A percentile compares a stretch with the other conserved stretches of the same genome.
These are phyloP conservation scores for Lichenostomus cassidix DNA, from an alignment of 2,113 vertebrate species.

Conservation along the genomic window DNA sequence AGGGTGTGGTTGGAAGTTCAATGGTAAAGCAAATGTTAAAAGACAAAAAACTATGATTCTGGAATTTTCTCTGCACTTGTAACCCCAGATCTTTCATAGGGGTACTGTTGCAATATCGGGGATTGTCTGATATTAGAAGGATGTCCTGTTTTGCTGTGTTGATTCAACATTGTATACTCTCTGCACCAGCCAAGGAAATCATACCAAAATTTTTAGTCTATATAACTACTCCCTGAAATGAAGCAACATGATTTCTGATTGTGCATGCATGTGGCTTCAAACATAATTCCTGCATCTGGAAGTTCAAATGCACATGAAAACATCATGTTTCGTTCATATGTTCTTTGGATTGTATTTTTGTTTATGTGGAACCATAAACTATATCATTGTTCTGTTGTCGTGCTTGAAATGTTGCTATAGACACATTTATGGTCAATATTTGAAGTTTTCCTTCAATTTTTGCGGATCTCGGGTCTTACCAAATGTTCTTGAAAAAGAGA, in stretches of 20 bases:
- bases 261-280: slow-evolving; percentile 9
- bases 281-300: neutral
- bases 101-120: neutral
- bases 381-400: slow-evolving; percentile 56
- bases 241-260: neutral
- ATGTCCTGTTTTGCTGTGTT: slow-evolving; percentile 6
- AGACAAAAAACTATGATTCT: neutral
- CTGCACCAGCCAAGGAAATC: slow-evolving; percentile 18
- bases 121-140: neutral
- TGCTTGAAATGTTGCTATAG: slow-evolving; percentile 47
- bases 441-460: slow-evolving; percentile 53
- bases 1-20: neutral
- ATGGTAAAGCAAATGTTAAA: neutral
- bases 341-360: slow-evolving; percentile 44
- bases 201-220: neutral
- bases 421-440: slow-evolving; percentile 22
- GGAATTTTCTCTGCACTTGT: neutral
- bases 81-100: neutral
- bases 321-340: neutral
- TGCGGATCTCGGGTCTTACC: neutral
- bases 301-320: neutral
- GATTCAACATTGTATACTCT: neutral
- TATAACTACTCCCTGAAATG: neutral
- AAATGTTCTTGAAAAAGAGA: neutral
- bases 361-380: slow-evolving; percentile 41